A percentile compares a stretch with the other conserved stretches of the same genome.
phyloP scores from a whole-genome alignment of 2,888 invertebrate species.

The Melinopterus prodromus region DNA sequence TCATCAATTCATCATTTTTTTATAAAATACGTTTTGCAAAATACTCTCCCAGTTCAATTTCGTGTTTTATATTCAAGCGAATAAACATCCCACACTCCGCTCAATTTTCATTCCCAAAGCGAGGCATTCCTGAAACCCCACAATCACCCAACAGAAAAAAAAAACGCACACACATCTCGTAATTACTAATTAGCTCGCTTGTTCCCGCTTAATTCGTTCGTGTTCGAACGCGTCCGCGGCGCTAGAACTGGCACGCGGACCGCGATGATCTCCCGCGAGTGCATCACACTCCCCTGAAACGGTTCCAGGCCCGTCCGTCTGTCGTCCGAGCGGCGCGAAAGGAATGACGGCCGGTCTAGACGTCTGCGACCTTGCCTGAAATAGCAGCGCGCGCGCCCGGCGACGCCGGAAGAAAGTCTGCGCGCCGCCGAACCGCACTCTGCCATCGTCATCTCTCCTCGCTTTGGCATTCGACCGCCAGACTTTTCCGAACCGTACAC shows the following conservation, averaged over 20 bases:
- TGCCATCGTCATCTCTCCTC: neutral
- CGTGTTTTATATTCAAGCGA: no score
- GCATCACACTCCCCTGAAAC: slow-evolving; percentile 37
- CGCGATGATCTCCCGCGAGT: slow-evolving; percentile 28
- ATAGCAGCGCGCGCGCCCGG: slow-evolving; percentile 46
- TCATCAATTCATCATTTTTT: no score
- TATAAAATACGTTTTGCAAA: no score
- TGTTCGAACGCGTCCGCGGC: neutral
- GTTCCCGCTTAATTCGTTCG: neutral
- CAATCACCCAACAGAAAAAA: no score
- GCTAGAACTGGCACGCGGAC: slow-evolving; percentile 7
- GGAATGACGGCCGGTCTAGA: slow-evolving; percentile 52
- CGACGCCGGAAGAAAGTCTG: slow-evolving; percentile 57
- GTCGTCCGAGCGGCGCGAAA: slow-evolving; percentile 32
- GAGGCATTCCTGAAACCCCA: no score
- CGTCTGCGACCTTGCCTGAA: slow-evolving; percentile 58
- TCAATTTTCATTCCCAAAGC: no score
- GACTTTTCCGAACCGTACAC: neutral
- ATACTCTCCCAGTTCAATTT: no score
- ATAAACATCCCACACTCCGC: no score
- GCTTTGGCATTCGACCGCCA: neutral
- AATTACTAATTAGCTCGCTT: neutral
- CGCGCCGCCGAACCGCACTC: slow-evolving; percentile 43
- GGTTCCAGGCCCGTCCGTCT: neutral
- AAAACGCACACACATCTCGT: neutral